These are phyloP conservation scores for Strix uralensis DNA, from an alignment of 2,113 vertebrate genomes.

Conservation along the genomic window DNA sequence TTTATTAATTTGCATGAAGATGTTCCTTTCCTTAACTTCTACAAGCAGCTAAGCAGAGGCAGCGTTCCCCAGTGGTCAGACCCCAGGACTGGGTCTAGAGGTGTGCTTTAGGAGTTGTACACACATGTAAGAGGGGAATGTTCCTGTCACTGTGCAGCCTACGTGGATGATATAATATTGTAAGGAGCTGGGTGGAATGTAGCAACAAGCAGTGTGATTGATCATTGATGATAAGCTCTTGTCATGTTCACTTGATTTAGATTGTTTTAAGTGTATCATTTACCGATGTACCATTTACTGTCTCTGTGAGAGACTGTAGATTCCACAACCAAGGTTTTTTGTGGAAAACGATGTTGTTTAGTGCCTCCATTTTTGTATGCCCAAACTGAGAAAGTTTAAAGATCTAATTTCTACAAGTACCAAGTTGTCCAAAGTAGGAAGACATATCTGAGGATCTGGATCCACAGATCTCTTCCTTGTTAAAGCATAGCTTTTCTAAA, in stretches of 20 bases:
- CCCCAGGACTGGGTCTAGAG: background rate
- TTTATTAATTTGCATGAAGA: background rate
- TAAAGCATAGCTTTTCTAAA: background rate
- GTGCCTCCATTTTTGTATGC: background rate
- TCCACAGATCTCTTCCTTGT: background rate
- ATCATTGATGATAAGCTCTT: conserved; percentile 61
- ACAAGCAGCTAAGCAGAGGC: background rate
- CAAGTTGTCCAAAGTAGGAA: background rate
- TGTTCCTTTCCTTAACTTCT: background rate
- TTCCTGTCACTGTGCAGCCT: conserved; percentile 14
- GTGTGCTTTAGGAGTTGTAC: background rate
- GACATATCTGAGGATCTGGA: background rate
- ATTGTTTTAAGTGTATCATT: conserved; percentile 61
- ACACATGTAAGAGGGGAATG: background rate
- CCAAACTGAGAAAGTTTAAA: background rate
- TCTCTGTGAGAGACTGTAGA: background rate
- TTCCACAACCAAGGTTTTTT: background rate
- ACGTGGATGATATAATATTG: conserved; percentile 31
- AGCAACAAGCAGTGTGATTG: conserved; percentile 53
- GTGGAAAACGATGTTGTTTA: background rate
- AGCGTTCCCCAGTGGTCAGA: background rate
- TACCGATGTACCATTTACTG: background rate
- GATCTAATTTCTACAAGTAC: background rate
- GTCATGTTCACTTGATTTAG: conserved; percentile 66
- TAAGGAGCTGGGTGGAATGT: conserved; percentile 52